Percentiles rank a stretch among this genome's conserved stretches.
phyloP scores from a whole-genome alignment of 2,888 invertebrate species.

The Drosophila phalerata region DNA sequence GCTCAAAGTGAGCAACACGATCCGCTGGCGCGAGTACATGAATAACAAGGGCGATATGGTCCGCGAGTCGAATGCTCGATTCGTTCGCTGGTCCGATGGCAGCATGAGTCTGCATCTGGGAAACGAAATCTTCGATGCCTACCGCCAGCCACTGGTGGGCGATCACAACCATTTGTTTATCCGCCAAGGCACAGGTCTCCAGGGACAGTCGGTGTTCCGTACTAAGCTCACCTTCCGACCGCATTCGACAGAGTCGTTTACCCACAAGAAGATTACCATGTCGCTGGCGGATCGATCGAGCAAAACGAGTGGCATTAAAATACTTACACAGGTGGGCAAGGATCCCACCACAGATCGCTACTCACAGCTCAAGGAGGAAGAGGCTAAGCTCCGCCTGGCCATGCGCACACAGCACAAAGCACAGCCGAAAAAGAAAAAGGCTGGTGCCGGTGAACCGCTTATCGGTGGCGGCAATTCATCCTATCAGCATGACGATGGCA shows the following conservation, averaged over 20 bases:
- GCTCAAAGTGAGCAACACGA: conserved; percentile 98
- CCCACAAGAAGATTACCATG: conserved; percentile 99
- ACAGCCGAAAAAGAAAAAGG: conserved; percentile 86
- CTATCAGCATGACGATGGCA: conserved; percentile 90
- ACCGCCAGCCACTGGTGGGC: conserved; percentile 96
- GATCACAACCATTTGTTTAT: conserved; percentile 99
- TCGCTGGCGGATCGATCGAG: conserved; percentile 97
- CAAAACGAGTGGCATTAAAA: conserved; percentile 97
- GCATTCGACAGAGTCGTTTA: conserved; percentile 99
- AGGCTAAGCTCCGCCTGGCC: conserved; percentile 96
- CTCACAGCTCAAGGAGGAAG: conserved; percentile 98
- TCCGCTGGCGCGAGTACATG: conserved; percentile 95
- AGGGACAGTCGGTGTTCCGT: conserved; percentile 98
- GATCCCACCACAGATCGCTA: conserved; percentile 97
- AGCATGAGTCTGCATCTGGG: conserved; percentile 98
- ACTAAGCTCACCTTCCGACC: conserved; percentile 99
- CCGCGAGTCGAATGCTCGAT: conserved; percentile 97
- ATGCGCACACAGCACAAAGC: conserved; percentile 88
- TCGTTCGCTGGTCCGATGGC: conserved; percentile 99
- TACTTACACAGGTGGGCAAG: conserved; percentile 91
- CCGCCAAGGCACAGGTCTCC: conserved; percentile 98
- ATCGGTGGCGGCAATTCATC: conserved; percentile 81
- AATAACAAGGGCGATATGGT: conserved; percentile 92
- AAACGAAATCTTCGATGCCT: conserved; percentile 98
- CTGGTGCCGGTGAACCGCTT: conserved; percentile 85